phyloP scores from a whole-genome alignment of 2,888 invertebrate species.

The Chloromyia formosa region DNA sequence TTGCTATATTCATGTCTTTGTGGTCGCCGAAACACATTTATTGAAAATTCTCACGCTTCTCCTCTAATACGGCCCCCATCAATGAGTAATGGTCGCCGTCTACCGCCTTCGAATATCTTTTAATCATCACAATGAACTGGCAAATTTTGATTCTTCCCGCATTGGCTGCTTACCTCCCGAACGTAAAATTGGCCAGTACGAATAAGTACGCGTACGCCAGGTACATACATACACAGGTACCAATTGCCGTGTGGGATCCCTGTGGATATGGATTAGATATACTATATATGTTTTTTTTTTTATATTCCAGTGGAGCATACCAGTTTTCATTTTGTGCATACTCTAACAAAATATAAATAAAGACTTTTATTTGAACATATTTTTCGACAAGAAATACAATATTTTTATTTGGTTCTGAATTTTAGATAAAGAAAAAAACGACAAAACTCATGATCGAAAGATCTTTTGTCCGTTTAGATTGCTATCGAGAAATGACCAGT shows the following conservation, averaged over 20 bases:
- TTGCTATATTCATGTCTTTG: too few species aligned
- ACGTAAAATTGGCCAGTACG: not conserved
- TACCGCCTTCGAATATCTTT: not conserved
- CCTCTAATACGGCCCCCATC: not conserved
- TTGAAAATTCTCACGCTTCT: not conserved
- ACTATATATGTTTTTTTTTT: too few species aligned
- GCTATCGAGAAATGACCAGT: not conserved
- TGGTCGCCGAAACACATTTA: not conserved
- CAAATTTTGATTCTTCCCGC: not conserved
- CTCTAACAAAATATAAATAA: too few species aligned
- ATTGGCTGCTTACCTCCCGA: not conserved
- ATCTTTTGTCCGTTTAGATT: not conserved
- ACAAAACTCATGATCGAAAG: not conserved
- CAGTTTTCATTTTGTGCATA: too few species aligned
- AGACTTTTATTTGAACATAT: too few species aligned
- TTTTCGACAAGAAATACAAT: too few species aligned
- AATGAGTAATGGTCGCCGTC: not conserved
- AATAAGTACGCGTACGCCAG: not conserved
- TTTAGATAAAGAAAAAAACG: too few species aligned
- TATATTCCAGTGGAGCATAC: too few species aligned
- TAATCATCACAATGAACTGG: slow-evolving; percentile 1
- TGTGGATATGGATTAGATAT: not conserved
- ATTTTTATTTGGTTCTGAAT: too few species aligned
- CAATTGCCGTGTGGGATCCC: not conserved
- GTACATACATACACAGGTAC: too few species aligned